Conservation (phyloP, 2,888 invertebrate genomes). For the Marronus borbonicus region DNA sequence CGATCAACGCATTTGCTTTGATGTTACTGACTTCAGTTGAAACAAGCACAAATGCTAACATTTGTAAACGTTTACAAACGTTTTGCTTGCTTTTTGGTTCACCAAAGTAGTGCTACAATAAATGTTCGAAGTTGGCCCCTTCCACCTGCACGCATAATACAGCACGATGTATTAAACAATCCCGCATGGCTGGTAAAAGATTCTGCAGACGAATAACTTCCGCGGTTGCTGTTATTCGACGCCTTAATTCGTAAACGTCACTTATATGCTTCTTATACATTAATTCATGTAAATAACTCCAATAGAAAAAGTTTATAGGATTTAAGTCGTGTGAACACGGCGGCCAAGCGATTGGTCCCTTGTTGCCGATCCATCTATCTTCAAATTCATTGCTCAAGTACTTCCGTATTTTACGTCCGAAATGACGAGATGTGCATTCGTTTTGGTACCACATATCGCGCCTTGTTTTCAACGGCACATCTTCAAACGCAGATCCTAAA, state of each 20-base stretch:
- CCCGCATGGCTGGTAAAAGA: neutral
- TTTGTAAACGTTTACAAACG: too few relatives aligned
- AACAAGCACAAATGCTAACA: too few relatives aligned
- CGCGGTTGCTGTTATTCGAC: neutral
- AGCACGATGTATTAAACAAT: slow-evolving; percentile 9
- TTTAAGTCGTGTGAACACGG: slow-evolving; percentile 25
- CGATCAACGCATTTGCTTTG: too few relatives aligned
- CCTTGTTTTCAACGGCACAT: too few relatives aligned
- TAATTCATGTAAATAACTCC: slow-evolving; percentile 11
- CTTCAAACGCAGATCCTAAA: too few relatives aligned
- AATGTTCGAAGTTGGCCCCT: slow-evolving; percentile 6
- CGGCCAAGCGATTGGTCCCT: slow-evolving; percentile 12
- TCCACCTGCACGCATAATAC: neutral
- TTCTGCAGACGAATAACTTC: neutral
- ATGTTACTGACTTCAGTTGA: too few relatives aligned
- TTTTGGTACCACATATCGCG: neutral
- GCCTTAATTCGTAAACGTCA: slow-evolving; percentile 11
- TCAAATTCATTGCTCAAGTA: neutral
- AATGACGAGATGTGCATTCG: neutral
- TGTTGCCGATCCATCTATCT: neutral
- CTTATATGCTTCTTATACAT: slow-evolving; percentile 8
- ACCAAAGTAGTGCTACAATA: neutral
- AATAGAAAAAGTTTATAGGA: slow-evolving; percentile 7
- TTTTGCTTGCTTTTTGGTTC: neutral
- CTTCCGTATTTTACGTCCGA: neutral